Conservation (phyloP, 2,113 vertebrate genomes). For the Pungitius pungitius region DNA sequence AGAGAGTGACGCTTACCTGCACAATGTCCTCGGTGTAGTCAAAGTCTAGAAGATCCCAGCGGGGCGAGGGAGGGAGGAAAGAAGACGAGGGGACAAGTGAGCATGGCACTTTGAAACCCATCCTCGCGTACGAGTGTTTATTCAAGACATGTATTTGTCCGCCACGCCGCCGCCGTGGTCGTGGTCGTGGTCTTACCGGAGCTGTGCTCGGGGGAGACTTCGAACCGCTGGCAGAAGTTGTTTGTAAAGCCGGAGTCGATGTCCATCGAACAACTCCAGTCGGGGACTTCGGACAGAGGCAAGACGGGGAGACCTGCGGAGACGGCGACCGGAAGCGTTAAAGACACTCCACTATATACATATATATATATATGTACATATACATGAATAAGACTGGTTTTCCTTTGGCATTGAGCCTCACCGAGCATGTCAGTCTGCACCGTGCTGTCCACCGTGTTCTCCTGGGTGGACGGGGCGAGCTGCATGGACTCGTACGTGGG, state of each 20-base stretch:
- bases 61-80: neutral
- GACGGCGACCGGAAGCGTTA: neutral
- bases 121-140: neutral
- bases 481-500: conserved; percentile 43
- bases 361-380: too few relatives aligned
- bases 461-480: conserved; percentile 72
- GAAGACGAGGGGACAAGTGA: conserved; percentile 13
- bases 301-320: conserved; percentile 12
- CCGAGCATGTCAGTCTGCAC: conserved; percentile 75
- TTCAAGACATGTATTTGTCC: neutral
- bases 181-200: conserved; percentile 56
- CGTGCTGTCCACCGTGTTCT: conserved; percentile 83
- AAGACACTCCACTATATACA: neutral
- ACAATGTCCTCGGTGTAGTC: conserved; percentile 64
- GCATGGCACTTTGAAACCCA: neutral
- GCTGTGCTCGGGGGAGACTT: conserved; percentile 77
- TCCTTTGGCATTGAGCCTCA: too few relatives aligned
- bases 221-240: conserved; percentile 53
- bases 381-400: too few relatives aligned
- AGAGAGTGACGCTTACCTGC: conserved; percentile 68
- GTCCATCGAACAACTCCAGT: conserved; percentile 55
- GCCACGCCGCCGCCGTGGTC: neutral
- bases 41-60: conserved; percentile 47
- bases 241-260: conserved; percentile 32
- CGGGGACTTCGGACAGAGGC: conserved; percentile 29